Base-by-base conservation (phyloP, 2,888 invertebrate species). In the Tubulanus polymorphus region DNA sequence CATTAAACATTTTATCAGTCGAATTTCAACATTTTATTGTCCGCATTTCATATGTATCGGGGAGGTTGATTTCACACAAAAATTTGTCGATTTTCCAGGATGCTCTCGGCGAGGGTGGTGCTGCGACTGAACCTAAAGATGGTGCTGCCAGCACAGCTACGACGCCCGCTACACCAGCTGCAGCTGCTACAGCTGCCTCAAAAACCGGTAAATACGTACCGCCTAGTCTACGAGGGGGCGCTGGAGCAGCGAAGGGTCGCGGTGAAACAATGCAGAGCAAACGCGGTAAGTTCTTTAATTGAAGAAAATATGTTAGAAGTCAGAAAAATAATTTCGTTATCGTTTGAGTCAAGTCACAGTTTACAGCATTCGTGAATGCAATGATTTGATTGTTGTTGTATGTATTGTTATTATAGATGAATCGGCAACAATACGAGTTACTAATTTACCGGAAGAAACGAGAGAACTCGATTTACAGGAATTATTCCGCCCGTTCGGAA, bases 371-470 rank as follows among this genome's bases (percentile, higher is more conserved):
- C 10, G 15, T 32, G 35, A 32, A 15, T 32, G 35, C 10, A 12
- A 10, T 32, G 35, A 12, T 32, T 15, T 32, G 10, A 15, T 32
- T 32, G 35, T 32, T 32, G 10, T 12, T 15, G 35, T 12, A 32
- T 32, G 10, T 32, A 12, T 10, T 32, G 10, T 32, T 32, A 12
- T 32, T 12, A 15, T 56, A 76, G 78, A 79, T 65, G 78, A 78
- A 53, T 67, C 72, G 3, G 89, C 91, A 2, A 96, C 99, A 15
- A 93, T 99, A 67, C 88, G 97, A 66, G 94, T 99, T 62, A 94
- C 96, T 12, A 99, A 99, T 81, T 83, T 99, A 49, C 94, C 96
- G 2, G 95, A 96, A 79, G 94, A 93, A 62, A 94, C 95, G 52
- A 75, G 81, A 1, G 97, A 99, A 76, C 86, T 88, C 12, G 97